These are phyloP conservation scores for Notolabrus celidotus DNA, from an alignment of 2,797 vertebrate species.

Conservation along the genomic window DNA sequence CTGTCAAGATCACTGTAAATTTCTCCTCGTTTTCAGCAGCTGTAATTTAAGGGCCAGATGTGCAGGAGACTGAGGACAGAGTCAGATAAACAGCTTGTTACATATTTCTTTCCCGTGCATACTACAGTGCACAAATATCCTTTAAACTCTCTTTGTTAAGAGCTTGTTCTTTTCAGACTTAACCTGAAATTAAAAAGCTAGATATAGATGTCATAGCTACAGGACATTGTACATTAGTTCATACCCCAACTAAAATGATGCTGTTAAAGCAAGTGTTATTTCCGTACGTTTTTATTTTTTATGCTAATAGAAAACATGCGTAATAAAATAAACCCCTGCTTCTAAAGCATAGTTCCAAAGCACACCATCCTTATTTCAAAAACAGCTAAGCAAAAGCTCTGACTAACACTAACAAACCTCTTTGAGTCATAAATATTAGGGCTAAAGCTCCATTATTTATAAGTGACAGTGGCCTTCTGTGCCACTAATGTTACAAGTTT, in stretches of 20 bases:
- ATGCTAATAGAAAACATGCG: background rate
- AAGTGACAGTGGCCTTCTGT: conserved; percentile 24
- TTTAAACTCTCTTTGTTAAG: conserved; percentile 23
- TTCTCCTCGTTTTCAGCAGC: conserved; percentile 82
- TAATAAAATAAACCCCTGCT: background rate
- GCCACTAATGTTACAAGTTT: conserved; percentile 54
- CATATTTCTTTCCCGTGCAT: conserved; percentile 74
- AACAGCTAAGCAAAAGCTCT: conserved; percentile 23
- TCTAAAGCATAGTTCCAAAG: background rate
- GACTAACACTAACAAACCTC: conserved; percentile 27
- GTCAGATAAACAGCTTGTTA: conserved; percentile 81
- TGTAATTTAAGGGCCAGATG: conserved; percentile 87
- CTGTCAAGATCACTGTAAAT: conserved; percentile 87
- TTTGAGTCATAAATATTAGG: conserved; percentile 48
- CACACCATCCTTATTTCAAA: conserved; percentile 3
- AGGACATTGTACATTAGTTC: conserved; percentile 3
- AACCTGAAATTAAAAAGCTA: conserved; percentile 28
- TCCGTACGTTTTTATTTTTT: background rate
- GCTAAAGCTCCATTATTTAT: conserved; percentile 28
- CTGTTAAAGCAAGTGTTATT: background rate
- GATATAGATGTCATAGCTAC: background rate
- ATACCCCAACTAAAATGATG: background rate
- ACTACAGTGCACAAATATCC: conserved; percentile 45
- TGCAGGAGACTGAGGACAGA: conserved; percentile 78
- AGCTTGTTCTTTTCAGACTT: conserved; percentile 15